Evolutionary conservation across 2,113 vertebrate species (phyloP), one percentile per base, ranked within the genome.

Genomic region (Microtus oregoni): DNA sequence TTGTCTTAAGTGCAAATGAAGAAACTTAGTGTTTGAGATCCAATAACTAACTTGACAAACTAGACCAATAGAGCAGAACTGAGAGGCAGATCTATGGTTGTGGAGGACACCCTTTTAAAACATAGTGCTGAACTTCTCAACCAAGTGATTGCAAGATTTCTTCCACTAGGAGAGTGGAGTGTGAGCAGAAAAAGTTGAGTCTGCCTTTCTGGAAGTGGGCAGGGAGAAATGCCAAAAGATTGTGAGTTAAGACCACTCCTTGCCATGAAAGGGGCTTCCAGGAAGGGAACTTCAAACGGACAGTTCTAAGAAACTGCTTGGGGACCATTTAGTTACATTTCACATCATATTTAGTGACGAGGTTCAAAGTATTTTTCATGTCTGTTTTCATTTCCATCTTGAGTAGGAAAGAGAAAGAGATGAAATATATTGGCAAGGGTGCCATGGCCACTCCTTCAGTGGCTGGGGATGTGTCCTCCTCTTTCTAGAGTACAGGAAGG

Each of bases 401-500:
- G 24, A 86, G 28, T 30, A 81, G n/a, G 50, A 85, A 38, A 92
- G 22, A 96, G 44, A 91, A 78, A 32, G 19, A 92, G 76, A 92
- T 26, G 28, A 95, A 95, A 73, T 20, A n/a, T 50, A 13, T n/a
- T 68, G 8, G 81, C 32, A 63, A 86, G 55, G 19, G 15, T 47
- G 26, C 20, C 41, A 6, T 26, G 1, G 38, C 13, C 38, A 77
- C 9, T 67, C 52, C 61, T 67, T 82, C 87, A 55, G 76, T 35
- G 85, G 11, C 28, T 55, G 78, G 26, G 26, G n/a, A 63, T 92
- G 63, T 72, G 4, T 22, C 82, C 41, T 65, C 32, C 8, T 44
- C 65, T 68, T 95, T 83, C 79, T 58, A 73, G 75, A 96, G 68
- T 77, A 89, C 41, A 95, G 79, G 94, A 41, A 89, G 32, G 52